phyloP scores from a whole-genome alignment of 2,888 invertebrate genomes.

The Antheraea yamamai region DNA sequence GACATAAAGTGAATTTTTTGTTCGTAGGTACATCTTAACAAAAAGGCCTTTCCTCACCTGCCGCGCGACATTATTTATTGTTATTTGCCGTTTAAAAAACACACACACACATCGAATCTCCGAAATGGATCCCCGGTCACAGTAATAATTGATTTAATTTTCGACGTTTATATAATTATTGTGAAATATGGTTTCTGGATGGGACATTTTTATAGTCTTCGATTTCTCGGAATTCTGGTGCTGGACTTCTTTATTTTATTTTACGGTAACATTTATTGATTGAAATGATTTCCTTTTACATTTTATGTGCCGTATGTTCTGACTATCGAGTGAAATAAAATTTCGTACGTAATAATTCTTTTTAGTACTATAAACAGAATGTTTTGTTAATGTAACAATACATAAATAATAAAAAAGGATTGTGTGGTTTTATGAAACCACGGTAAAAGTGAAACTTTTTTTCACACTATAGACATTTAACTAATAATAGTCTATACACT shows the following conservation, averaged over 20 bases:
- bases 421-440: no score
- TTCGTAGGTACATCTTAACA: slow-evolving; percentile 37
- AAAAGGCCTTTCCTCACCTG: slow-evolving; percentile 72
- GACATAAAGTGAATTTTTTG: slow-evolving; percentile 72
- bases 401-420: no score
- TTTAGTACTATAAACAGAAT: neutral
- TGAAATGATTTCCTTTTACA: neutral
- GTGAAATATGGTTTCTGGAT: slow-evolving; percentile 68
- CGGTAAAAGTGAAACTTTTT: no score
- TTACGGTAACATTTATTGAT: slow-evolving; percentile 4
- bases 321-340: neutral
- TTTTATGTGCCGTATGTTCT: neutral
- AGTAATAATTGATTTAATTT: slow-evolving; percentile 74
- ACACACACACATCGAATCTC: slow-evolving; percentile 29
- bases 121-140: slow-evolving; percentile 39
- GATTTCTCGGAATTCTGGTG: slow-evolving; percentile 19
- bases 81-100: slow-evolving; percentile 49
- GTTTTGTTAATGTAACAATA: neutral
- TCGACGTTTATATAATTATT: slow-evolving; percentile 71
- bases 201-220: slow-evolving; percentile 33
- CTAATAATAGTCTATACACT: no score
- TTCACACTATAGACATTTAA: no score
- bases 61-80: slow-evolving; percentile 70
- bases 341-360: neutral
- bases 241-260: neutral